Evolutionary conservation across 2,797 vertebrate species (phyloP), one percentile per base, ranked within the genome.

Genomic region (Crenichthys baileyi): DNA sequence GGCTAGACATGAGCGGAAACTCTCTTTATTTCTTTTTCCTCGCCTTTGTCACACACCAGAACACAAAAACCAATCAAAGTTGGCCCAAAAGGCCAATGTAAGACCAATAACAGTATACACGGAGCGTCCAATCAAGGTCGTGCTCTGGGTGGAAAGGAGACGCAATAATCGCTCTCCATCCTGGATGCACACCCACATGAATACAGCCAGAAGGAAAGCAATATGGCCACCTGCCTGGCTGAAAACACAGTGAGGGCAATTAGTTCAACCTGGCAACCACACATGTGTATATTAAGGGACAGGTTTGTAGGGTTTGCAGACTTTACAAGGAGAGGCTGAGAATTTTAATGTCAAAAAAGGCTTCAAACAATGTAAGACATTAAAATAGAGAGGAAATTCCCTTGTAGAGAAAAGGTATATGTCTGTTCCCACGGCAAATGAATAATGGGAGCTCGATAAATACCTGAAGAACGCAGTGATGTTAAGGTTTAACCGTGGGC

Each of bases 221-320:
- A 92, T 84, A 88, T 80, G 88, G 88, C 89, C 89, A 91, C 92
- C 89, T 90, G 89, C 90, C 92, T 89, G 90, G 92, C 87, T 89
- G 83, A n/a, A 83, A 86, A 80, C 56, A 78, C 80, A 78, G 83
- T 53, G 44, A 92, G 85, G 86, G 81, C 89, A 91, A 93, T 94
- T 93, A 90, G 88, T 89, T 88, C 87, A 85, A 89, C 76, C 88
- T 80, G 85, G 83, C 77, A 86, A 83, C 13, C 80, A 81, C 85
- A 86, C 79, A 81, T 75, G 39, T 55, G 72, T 48, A 79, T 70
- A 86, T 70, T n/a, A 79, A 78, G 78, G 78, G 65, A 44, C 44
- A 79, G 63, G 83, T 85, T 82, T 88, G 75, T 84, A 88, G 63
- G 84, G 72, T 81, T 78, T 81, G 79, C 83, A 79, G 67, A 50